Base-by-base conservation (phyloP, 2,797 vertebrate species). In the Cuculus canorus region DNA sequence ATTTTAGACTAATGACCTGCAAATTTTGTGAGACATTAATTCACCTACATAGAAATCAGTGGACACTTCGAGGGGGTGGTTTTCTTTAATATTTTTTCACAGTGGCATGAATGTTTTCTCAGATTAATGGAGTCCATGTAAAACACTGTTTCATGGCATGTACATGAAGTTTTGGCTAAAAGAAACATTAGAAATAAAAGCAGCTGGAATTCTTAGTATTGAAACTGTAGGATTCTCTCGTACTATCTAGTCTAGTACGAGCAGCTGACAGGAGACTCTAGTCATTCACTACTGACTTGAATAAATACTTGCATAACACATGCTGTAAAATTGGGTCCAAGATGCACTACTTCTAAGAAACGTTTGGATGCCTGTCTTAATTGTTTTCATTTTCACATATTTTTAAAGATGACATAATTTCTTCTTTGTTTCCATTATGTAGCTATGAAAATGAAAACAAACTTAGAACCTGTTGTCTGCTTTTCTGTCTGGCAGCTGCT, bases 371-470 rank as follows among this genome's bases (percentile, higher is more conserved):
- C 12, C 47, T 4, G 1, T 65, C 8, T 82, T 73, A 7, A 2
- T 57, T 73, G 32, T 75, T 78, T 68, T 27, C 18, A 57, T 68
- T 91, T 91, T 63, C 60, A 13, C 32, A 22, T 88, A 48, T 79
- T 93, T 90, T 90, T 28, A 70, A 90, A 73, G 23, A 53, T 93
- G 35, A 82, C 32, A 50, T 83, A 78, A 86, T 93, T 91, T 95
- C 43, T 69, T 79, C 39, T 81, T 63, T 79, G 21, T 82, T 93
- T 80, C 52, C 39, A 7, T 60, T 82, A 73, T 77, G 70, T 82
- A 56, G 33, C 53, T 73, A 60, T 66, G 82, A 91, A 96, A 92
- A 88, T 39, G 23, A 91, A 88, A 92, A 84, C 52, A 66, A 85
- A 17, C 53, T 77, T 66, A 73, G 30, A 91, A 47, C 32, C 52